Percentiles rank a stretch among this genome's conserved stretches.
Evolutionary conservation across 2,888 invertebrate genomes (phyloP).

Genomic region (Calameuta idolon): DNA sequence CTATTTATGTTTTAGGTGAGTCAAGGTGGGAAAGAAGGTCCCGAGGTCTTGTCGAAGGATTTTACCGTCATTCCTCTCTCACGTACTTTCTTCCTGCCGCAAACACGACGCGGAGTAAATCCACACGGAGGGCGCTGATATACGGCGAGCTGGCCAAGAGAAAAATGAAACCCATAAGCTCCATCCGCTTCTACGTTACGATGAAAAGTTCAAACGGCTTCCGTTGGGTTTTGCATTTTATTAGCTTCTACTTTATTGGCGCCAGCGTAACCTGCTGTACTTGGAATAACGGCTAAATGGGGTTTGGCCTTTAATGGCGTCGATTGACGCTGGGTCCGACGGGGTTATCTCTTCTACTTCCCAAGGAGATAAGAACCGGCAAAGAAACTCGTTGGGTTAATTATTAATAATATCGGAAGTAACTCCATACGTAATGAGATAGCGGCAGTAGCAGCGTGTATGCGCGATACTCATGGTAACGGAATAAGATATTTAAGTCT

Average conservation of each 20-base stretch:
- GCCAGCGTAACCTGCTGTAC: background rate
- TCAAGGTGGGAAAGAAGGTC: background rate
- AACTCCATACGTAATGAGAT: background rate
- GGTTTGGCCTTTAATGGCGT: background rate
- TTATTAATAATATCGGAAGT: background rate
- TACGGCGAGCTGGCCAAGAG: background rate
- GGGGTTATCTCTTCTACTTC: background rate
- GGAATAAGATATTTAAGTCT: background rate
- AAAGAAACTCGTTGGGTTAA: background rate
- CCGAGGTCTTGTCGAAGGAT: background rate
- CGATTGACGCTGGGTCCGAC: background rate
- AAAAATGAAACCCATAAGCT: background rate
- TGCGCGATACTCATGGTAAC: too few species aligned
- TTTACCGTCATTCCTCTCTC: background rate
- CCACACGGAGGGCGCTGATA: background rate
- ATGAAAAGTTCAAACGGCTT: background rate
- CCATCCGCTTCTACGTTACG: background rate
- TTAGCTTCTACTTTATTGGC: background rate
- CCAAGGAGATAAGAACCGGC: background rate
- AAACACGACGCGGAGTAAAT: background rate
- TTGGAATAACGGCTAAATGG: background rate
- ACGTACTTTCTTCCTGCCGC: background rate
- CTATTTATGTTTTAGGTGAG: background rate
- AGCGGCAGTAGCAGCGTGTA: background rate
- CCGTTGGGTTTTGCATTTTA: background rate